Evolutionary conservation across 2,797 vertebrate species (phyloP).

Genomic region (Emys orbicularis): DNA sequence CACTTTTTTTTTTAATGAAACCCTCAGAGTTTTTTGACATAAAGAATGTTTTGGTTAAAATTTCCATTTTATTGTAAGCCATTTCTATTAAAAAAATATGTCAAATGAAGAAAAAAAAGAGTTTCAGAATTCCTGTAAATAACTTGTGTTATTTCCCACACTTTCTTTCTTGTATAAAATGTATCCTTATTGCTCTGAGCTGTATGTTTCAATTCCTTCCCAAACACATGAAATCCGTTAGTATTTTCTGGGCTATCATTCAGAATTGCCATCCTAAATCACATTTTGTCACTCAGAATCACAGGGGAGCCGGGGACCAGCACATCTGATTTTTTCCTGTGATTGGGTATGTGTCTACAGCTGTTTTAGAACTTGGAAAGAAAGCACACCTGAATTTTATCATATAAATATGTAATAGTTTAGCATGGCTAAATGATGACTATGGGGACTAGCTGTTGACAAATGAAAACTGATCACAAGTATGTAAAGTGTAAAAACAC

Average conservation of each 20-base stretch:
- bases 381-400: not conserved
- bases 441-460: not conserved
- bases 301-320: not conserved
- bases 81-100: not conserved
- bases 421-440: not conserved
- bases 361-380: not conserved
- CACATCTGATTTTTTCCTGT: not conserved
- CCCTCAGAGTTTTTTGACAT: not conserved
- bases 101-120: not conserved
- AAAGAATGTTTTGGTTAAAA: not conserved
- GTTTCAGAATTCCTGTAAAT: not conserved
- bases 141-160: not conserved
- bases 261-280: not conserved
- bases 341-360: not conserved
- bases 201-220: not conserved
- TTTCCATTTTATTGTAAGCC: not conserved
- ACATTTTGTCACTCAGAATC: not conserved
- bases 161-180: not conserved
- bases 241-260: not conserved
- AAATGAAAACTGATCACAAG: not conserved
- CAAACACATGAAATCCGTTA: not conserved
- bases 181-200: not conserved
- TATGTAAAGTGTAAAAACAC: not conserved
- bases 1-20: not conserved
- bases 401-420: fast-evolving